Base-by-base conservation (phyloP, 37 sponge, comb jelly and placozoan genomes). In the Trichoplax adhaerens region DNA sequence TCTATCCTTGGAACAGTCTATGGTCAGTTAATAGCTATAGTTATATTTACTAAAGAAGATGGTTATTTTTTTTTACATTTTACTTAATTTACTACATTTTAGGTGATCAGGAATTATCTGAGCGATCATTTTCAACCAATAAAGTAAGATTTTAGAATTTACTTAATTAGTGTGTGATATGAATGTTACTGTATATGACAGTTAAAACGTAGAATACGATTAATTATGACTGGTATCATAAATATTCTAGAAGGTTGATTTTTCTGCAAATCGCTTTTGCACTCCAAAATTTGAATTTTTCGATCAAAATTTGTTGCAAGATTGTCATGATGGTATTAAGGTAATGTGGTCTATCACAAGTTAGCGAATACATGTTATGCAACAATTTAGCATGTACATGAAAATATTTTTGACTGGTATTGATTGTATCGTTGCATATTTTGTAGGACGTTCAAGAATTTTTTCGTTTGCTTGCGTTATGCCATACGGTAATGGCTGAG, bases 401-500 rank as follows among this genome's bases (percentile, higher is more conserved):
- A 72, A 72, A 64, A 64, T 72, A 72, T 3, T 50, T 57, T 54
- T 66, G 29, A 50, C 48, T 66, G 8, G n/a, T 66, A 6, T 66
- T 66, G n/a, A 48, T 10, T 48, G 8, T 12, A 7, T 50, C 8
- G 68, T 66, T 7, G 7, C n/a, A n/a, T 50, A n/a, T 50, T 66
- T 12, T 46, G 3, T 53, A 5, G 60, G 65, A 55, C 7, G 80
- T 68, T 4, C 12, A 50, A 55, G 84, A 87, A 65, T 94, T 86
- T 78, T 90, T 91, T 74, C 80, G 71, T 51, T 65, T 88, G 54
- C 76, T 96, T 51, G 75, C 81, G 50, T 79, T 96, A 53, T 96
- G 98, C 57, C 98, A 96, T 83, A 96, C 98, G 50, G 93, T 96
- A 1, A 65, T 96, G 66, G 75, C 89, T 1, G 58, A 76, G 52